These are phyloP conservation scores for Blastomussa wellsi DNA, from an alignment of 92 coral and sea anemone species.

Conservation along the genomic window DNA sequence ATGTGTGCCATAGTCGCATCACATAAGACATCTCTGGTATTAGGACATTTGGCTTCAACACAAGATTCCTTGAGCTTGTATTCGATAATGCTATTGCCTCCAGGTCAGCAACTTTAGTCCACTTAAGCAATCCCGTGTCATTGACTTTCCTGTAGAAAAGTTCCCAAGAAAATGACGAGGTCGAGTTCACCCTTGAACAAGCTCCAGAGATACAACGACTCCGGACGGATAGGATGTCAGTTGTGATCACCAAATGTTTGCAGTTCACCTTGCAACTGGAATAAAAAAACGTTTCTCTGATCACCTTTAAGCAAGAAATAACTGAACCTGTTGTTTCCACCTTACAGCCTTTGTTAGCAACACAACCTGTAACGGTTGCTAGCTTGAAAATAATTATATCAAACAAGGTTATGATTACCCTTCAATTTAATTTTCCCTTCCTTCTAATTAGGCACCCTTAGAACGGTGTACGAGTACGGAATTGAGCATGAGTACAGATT, in stretches of 20 bases:
- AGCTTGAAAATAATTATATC: no score
- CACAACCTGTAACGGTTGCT: no score
- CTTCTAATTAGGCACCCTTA: background rate
- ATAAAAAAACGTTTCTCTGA: background rate
- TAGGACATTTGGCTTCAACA: slow-evolving; percentile 37
- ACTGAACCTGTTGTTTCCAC: no score
- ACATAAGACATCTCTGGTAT: slow-evolving; percentile 48
- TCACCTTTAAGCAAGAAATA: background rate
- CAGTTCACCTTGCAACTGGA: slow-evolving; percentile 71
- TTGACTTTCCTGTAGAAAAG: slow-evolving; percentile 27
- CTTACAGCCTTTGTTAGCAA: no score
- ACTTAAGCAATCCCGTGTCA: slow-evolving; percentile 8
- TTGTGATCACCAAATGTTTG: slow-evolving; percentile 43
- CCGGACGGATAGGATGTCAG: slow-evolving; percentile 49
- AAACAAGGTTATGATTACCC: background rate
- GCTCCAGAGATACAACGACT: slow-evolving; percentile 51
- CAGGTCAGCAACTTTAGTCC: slow-evolving; percentile 51
- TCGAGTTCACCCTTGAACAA: background rate
- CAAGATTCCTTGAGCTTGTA: slow-evolving; percentile 52
- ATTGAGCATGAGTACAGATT: no score
- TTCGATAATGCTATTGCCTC: slow-evolving; percentile 39
- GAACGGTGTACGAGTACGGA: no score
- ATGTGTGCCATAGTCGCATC: slow-evolving; percentile 36
- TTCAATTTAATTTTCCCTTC: background rate
- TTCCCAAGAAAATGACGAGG: slow-evolving; percentile 36